A percentile compares a stretch with the other conserved stretches of the same genome.
Evolutionary conservation across 37 sponge, comb jelly and placozoan genomes (phyloP).

Genomic region (Ianthella basta): DNA sequence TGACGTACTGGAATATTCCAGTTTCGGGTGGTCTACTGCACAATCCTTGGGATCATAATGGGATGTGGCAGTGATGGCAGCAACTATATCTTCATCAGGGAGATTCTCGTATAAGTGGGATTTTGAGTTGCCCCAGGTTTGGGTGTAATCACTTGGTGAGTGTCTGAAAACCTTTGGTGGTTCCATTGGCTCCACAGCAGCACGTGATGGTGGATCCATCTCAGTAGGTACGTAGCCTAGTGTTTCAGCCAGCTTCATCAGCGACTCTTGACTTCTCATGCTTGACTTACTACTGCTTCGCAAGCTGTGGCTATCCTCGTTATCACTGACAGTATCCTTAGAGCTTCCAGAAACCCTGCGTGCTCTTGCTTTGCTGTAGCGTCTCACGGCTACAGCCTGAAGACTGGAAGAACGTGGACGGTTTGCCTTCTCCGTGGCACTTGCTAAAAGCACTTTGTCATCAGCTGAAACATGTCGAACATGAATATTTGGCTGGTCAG

Average conservation of each 20-base stretch:
- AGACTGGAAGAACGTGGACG: no score
- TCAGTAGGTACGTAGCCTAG: conserved; percentile 13
- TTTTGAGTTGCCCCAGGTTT: not conserved
- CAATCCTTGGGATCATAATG: not conserved
- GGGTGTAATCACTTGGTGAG: not conserved
- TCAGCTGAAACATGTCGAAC: no score
- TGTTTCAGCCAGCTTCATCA: conserved; percentile 11
- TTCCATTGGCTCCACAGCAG: no score
- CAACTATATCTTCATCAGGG: conserved; percentile 5
- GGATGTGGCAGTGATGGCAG: not conserved
- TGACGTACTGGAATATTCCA: not conserved
- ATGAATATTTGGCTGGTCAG: no score
- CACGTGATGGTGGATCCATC: no score
- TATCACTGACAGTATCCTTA: no score
- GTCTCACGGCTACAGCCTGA: no score
- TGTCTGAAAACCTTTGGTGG: no score
- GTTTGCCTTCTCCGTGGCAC: no score
- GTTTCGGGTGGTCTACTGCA: not conserved
- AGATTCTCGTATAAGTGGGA: conserved; percentile 7
- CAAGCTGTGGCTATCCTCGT: not conserved
- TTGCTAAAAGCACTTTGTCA: no score
- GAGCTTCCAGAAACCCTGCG: no score
- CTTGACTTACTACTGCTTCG: conserved; percentile 7
- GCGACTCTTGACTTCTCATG: not conserved
- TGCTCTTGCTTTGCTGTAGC: no score